Base-by-base conservation (phyloP, 2,888 invertebrate genomes). In the Tipula lateralis region DNA sequence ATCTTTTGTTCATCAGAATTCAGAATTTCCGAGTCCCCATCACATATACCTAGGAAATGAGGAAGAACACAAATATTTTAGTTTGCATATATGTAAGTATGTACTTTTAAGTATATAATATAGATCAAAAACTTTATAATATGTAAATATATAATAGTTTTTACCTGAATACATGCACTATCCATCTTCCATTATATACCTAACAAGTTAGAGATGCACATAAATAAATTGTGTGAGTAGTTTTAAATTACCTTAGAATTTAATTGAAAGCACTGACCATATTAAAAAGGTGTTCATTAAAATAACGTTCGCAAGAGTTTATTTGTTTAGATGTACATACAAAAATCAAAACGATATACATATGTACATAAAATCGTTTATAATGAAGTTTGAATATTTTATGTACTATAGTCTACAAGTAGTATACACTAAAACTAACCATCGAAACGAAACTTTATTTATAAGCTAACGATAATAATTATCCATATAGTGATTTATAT, bases 241-340 rank as follows among this genome's bases (percentile, higher is more conserved):
- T 66, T 66, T 66, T 66, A 66, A 66, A 66, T 66, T 66, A 66
- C 66, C 24, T 24, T 19, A 66, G 66, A 66, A 66, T 66, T 66
- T 9, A 66, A 66, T 24, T 66, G 66, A 66, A 66, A 24, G 19
- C 66, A 66, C 24, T 66, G 66, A 66, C 66, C 66, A 66, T 66
- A 66, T 19, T 66, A 66, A 66, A 66, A 19, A 66, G 66, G 66
- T 66, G 66, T 66, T 66, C 66, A 66, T 66, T 66, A 66, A 66
- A 66, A 24, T 66, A 24, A 66, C 24, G 66, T 66, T 66, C 24
- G 12, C 1, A 44, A n/a, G 44, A 16, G 39, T 36, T 1, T 36
- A 36, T 9, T 36, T n/a, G n/a, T 9, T n/a, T 39, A 12, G 39
- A 39, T 2, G 39, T 39, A 39, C 2, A 39, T 32, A 39, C 39